Conservation (phyloP, 2,888 invertebrate species). For the Bedellia somnulentella region DNA sequence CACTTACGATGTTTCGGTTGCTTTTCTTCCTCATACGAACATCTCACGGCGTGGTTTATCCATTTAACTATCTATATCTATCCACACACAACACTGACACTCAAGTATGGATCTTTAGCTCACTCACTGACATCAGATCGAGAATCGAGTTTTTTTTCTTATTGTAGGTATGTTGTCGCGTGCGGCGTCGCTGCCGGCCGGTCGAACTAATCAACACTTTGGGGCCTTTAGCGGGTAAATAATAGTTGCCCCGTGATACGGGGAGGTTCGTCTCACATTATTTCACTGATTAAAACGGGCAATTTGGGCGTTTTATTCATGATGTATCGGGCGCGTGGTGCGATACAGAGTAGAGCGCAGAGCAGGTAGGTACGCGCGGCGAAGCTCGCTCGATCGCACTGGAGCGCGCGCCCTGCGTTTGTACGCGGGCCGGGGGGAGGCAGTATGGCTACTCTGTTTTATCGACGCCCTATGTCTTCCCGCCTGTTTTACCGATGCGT, state of each 20-base stretch:
- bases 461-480: constrained; percentile 15
- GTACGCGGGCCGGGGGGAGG: constrained; percentile 20
- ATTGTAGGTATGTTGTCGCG: constrained; percentile 47
- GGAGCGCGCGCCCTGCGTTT: constrained; percentile 17
- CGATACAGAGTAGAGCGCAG: constrained; percentile 24
- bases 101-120: constrained; percentile 25
- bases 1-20: constrained; percentile 58
- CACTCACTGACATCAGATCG: constrained; percentile 40
- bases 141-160: constrained; percentile 39
- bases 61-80: constrained; percentile 56
- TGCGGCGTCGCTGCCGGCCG: constrained; percentile 66
- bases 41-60: constrained; percentile 51
- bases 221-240: constrained; percentile 47
- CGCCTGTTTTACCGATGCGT: constrained; percentile 23
- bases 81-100: constrained; percentile 40
- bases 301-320: constrained; percentile 38
- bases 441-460: constrained; percentile 20
- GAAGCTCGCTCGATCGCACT: constrained; percentile 54
- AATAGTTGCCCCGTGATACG: constrained; percentile 61
- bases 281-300: constrained; percentile 50
- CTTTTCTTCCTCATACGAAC: constrained; percentile 62
- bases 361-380: constrained; percentile 32
- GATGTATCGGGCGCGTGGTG: constrained; percentile 39
- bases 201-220: constrained; percentile 51
- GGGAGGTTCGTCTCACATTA: constrained; percentile 67